Evolutionary conservation across 2,888 invertebrate species (phyloP), one percentile per base, ranked within the genome.

Genomic region (Pristionchus exspectatus): DNA sequence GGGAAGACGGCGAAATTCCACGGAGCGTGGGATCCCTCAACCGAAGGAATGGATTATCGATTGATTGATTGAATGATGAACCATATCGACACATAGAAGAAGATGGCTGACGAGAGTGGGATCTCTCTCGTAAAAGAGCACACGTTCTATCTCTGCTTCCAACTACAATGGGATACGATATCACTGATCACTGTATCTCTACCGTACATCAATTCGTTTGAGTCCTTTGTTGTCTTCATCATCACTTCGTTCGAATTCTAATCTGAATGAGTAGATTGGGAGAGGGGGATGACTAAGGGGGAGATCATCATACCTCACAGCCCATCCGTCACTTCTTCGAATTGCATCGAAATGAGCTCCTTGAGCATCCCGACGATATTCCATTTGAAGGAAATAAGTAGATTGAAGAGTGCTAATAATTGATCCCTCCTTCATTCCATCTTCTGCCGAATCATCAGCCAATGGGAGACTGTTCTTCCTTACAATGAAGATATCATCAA

Each of bases 131-230:
- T 81, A 16, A 50, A 21, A 33, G 44, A 81, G 50, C n/a, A 81
- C 50, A 4, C 81, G 50, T n/a, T 54, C 44, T 0, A 81, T n/a
- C n/a, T 50, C 81, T 12, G 50, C 81, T 27, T 81, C 81, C 27
- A 81, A 54, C 77, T 81, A 50, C 7, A 81, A 69, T 24, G 21
- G 3, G 77, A 77, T 44, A 12, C 16, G 1, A 2, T 16, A 18
- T 12, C 21, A 59, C 1, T 59, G 24, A n/a, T 5, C n/a, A 81
- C 77, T 7, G 77, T 81, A 50, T 50, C 50, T 38, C 50, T 50
- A 50, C 77, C n/a, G 24, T 50, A 81, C 77, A 81, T 81, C 81
- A 12, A 81, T 81, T 81, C 81, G n/a, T 16, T 81, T 81, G 12
- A 27, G 81, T 14, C 81, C 81, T 81, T 54, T 50, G 4, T n/a